These are phyloP conservation scores for Pterostichus niger DNA, from an alignment of 2,888 invertebrate genomes.

Conservation along the genomic window DNA sequence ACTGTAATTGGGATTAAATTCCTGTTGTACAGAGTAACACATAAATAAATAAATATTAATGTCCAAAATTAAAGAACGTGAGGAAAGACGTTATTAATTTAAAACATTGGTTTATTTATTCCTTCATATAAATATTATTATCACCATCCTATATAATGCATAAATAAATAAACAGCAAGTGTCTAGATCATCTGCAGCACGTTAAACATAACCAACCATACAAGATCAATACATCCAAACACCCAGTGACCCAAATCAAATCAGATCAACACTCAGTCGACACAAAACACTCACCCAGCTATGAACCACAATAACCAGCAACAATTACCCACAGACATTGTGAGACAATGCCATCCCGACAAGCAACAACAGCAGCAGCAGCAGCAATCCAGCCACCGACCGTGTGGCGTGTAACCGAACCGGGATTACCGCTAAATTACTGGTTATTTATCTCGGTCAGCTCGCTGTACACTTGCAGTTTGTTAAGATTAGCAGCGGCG, in stretches of 20 bases:
- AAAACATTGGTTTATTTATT: no score
- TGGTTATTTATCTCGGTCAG: conserved; percentile 75
- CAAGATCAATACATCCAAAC: conserved; percentile 38
- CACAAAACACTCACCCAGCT: conserved; percentile 49
- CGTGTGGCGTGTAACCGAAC: conserved; percentile 66
- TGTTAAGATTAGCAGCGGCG: conserved; percentile 74
- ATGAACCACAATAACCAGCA: conserved; percentile 46
- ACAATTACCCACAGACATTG: conserved; percentile 46
- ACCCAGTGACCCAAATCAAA: conserved; percentile 53
- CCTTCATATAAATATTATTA: no score
- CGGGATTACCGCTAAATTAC: conserved; percentile 72
- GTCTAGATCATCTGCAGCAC: conserved; percentile 12
- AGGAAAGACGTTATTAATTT: no score
- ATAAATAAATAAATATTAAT: no score
- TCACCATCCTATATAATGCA: background rate
- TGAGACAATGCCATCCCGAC: conserved; percentile 3
- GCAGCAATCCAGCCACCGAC: no score
- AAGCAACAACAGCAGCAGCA: background rate
- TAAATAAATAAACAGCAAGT: background rate
- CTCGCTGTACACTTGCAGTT: conserved; percentile 73
- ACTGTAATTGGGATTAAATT: no score
- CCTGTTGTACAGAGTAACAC: no score
- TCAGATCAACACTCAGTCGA: conserved; percentile 33
- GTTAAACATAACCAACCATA: background rate
- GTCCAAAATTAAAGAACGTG: no score